phyloP scores from a whole-genome alignment of 2,888 invertebrate genomes.

The Parthenolecanium corni region DNA sequence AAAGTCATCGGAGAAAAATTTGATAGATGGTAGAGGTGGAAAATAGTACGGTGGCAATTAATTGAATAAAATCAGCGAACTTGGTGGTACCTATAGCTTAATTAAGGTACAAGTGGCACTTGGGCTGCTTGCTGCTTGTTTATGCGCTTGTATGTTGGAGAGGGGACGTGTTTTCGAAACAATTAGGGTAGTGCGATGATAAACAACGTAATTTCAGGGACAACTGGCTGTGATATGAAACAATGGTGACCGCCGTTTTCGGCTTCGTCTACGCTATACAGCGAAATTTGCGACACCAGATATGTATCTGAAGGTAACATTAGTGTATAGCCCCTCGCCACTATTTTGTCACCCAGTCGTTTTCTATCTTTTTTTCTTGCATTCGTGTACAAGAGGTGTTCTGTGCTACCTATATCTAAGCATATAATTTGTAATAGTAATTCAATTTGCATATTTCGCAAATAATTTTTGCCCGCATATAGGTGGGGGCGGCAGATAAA shows the following conservation, averaged over 20 bases:
- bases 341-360: no score
- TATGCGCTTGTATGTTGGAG: constrained; percentile 24
- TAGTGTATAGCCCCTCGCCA: constrained; percentile 16
- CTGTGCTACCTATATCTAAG: neutral
- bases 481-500: neutral
- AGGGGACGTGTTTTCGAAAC: constrained; percentile 23
- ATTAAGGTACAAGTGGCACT: constrained; percentile 22
- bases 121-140: neutral
- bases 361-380: no score
- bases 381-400: no score
- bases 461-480: constrained; percentile 18
- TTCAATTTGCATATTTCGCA: constrained; percentile 26
- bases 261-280: neutral
- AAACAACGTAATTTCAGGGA: constrained; percentile 29
- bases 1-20: no score
- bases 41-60: neutral
- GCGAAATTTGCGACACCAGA: constrained; percentile 26
- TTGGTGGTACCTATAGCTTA: constrained; percentile 2
- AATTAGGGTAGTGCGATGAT: constrained; percentile 28
- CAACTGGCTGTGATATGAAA: constrained; percentile 28
- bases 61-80: constrained; percentile 21
- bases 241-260: constrained; percentile 24
- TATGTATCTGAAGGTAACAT: constrained; percentile 29
- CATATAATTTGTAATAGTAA: constrained; percentile 21
- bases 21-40: no score